These are phyloP conservation scores for Onychorhynchus coronatus DNA, from an alignment of 2,113 vertebrate species.

Conservation along the genomic window DNA sequence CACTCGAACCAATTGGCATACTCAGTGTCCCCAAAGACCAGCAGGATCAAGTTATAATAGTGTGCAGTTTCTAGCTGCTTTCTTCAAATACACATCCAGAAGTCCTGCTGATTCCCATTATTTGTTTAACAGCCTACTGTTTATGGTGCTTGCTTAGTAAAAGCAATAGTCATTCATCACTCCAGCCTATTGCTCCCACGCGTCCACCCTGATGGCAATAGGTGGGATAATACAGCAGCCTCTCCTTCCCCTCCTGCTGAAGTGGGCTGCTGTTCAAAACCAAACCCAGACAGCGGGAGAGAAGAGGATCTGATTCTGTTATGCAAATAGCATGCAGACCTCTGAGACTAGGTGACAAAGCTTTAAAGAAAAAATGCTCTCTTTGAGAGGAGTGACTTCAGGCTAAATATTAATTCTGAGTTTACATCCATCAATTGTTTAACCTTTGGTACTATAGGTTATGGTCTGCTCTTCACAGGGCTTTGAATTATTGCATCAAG, in stretches of 20 bases:
- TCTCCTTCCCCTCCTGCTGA: background rate
- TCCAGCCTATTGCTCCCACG: background rate
- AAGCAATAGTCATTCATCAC: background rate
- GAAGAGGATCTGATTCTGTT: background rate
- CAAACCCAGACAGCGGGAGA: background rate
- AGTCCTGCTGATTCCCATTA: background rate
- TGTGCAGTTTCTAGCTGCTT: background rate
- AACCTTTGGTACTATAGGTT: background rate
- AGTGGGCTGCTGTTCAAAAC: background rate
- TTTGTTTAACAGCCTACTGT: background rate
- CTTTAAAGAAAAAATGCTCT: background rate
- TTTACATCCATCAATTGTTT: background rate
- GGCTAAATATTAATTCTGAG: background rate
- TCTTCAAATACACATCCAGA: background rate
- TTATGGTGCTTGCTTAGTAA: background rate
- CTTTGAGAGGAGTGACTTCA: background rate
- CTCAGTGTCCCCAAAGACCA: background rate
- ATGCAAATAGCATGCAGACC: background rate
- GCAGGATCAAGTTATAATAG: background rate
- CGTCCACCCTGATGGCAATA: background rate
- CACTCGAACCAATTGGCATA: fast-evolving
- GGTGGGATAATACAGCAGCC: background rate
- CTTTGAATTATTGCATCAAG: background rate
- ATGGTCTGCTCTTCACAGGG: background rate
- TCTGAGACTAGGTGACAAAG: background rate